These are phyloP conservation scores for Penaeus chinensis DNA, from an alignment of 1,140 invertebrate species.

Conservation along the genomic window DNA sequence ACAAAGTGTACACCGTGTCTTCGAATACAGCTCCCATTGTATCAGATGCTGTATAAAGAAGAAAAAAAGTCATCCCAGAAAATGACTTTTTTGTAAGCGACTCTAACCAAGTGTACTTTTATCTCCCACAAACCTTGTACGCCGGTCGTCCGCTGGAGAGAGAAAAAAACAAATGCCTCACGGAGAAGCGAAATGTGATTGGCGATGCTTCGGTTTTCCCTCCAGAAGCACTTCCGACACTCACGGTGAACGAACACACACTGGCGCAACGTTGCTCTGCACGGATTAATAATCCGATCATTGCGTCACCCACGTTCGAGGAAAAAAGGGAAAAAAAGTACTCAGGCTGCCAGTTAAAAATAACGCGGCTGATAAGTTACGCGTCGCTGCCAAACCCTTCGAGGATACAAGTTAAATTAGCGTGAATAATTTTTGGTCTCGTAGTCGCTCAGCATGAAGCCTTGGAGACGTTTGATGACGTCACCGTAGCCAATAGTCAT, in stretches of 20 bases:
- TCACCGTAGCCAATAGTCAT: constrained; percentile 1
- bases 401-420: background rate
- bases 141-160: background rate
- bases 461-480: constrained; percentile 13
- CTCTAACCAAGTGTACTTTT: background rate
- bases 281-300: constrained; percentile 52
- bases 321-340: constrained; percentile 17
- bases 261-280: constrained; percentile 40
- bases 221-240: constrained; percentile 5
- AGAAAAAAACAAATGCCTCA: background rate
- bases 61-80: no score
- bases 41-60: no score
- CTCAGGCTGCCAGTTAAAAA: background rate
- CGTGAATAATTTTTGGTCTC: background rate
- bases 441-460: background rate
- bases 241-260: constrained; percentile 24
- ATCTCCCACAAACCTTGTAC: background rate
- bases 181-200: background rate
- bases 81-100: no score
- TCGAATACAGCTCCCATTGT: no score
- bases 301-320: constrained; percentile 41
- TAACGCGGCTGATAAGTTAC: background rate
- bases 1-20: no score
- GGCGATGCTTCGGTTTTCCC: background rate
- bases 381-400: constrained; percentile 14